These are phyloP conservation scores for Synanceia verrucosa DNA, from an alignment of 2,797 vertebrate species.

Conservation along the genomic window DNA sequence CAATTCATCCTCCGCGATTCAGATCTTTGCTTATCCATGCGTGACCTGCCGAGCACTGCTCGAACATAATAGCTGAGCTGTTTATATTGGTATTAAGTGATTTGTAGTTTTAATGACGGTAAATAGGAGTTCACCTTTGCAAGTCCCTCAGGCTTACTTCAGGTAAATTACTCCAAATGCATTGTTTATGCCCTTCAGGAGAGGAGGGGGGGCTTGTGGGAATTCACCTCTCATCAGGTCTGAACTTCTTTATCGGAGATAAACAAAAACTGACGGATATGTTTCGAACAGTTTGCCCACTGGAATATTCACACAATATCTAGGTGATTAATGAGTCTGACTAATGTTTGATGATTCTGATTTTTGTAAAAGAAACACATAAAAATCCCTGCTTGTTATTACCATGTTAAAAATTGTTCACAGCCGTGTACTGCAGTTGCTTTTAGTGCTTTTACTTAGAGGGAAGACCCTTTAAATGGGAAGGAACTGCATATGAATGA, in stretches of 20 bases:
- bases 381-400: not conserved
- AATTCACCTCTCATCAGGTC: slow-evolving; percentile 74
- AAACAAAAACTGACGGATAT: slow-evolving; percentile 72
- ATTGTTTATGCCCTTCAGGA: slow-evolving; percentile 80
- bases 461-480: slow-evolving; percentile 6
- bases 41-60: slow-evolving; percentile 71
- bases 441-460: slow-evolving; percentile 24
- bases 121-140: slow-evolving; percentile 83
- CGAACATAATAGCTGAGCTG: slow-evolving; percentile 81
- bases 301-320: slow-evolving; percentile 53
- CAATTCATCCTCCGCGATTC: slow-evolving; percentile 77
- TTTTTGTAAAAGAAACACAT: slow-evolving; percentile 8
- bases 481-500: slow-evolving; percentile 49
- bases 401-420: not conserved
- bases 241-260: slow-evolving; percentile 67
- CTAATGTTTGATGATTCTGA: slow-evolving; percentile 33
- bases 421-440: not conserved
- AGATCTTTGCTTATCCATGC: slow-evolving; percentile 80
- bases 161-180: slow-evolving; percentile 83
- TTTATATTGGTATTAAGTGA: slow-evolving; percentile 84
- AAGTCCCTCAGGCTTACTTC: slow-evolving; percentile 80
- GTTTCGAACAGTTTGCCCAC: slow-evolving; percentile 51
- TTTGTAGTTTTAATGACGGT: slow-evolving; percentile 86
- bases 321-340: slow-evolving; percentile 50
- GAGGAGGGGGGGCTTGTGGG: slow-evolving; percentile 55